These are phyloP conservation scores for Gallirallus australis DNA, from an alignment of 2,797 vertebrate species.

Conservation along the genomic window DNA sequence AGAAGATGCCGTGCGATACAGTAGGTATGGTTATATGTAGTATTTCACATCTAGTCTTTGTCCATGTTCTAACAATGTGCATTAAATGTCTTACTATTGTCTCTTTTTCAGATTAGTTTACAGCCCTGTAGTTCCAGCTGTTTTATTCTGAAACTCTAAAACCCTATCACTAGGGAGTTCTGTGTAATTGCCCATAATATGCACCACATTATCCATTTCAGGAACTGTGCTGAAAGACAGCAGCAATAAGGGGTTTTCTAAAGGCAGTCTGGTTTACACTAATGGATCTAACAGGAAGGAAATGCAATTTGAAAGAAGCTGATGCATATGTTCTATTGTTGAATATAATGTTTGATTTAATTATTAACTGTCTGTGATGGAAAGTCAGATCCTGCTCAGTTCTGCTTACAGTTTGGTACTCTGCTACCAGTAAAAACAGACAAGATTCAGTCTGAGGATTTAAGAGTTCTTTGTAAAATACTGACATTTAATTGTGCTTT, in stretches of 20 bases:
- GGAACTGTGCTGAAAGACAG: constrained; percentile 89
- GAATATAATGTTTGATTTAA: constrained; percentile 94
- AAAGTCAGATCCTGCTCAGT: constrained; percentile 82
- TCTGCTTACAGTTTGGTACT: constrained; percentile 74
- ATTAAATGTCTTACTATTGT: constrained; percentile 68
- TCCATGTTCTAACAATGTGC: constrained; percentile 58
- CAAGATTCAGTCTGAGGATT: constrained; percentile 54
- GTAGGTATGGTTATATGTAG: neutral
- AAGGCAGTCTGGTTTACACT: constrained; percentile 90
- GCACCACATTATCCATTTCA: constrained; percentile 90
- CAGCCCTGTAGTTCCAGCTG: constrained; percentile 82
- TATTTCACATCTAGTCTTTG: constrained; percentile 52
- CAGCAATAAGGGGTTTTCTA: constrained; percentile 89
- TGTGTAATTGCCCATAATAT: constrained; percentile 92
- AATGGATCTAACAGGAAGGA: constrained; percentile 94
- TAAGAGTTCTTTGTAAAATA: constrained; percentile 58
- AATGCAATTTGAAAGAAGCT: constrained; percentile 96
- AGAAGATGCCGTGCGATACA: neutral
- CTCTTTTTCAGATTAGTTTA: constrained; percentile 80
- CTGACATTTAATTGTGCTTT: constrained; percentile 49
- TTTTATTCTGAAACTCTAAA: constrained; percentile 87
- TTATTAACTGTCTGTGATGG: constrained; percentile 92
- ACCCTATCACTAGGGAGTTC: constrained; percentile 86
- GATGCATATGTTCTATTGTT: constrained; percentile 93
- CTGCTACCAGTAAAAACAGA: constrained; percentile 77